phyloP scores from a whole-genome alignment of 2,888 invertebrate genomes.

The Eurytoma adleriae region DNA sequence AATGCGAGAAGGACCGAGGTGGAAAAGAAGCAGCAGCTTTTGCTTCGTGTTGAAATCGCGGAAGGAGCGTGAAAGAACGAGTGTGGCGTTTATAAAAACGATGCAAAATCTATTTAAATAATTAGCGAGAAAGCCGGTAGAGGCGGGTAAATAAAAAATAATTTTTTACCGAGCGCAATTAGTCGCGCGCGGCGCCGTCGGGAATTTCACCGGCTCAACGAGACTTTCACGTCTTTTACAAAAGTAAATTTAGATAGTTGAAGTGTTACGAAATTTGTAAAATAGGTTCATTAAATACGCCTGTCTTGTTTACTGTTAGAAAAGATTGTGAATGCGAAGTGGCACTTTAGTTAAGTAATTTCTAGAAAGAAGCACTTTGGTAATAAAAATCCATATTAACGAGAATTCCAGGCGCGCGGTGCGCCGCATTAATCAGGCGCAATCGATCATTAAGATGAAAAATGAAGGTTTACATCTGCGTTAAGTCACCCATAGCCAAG shows the following conservation, averaged over 20 bases:
- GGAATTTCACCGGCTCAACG: constrained; percentile 1
- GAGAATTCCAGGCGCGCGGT: too few relatives aligned
- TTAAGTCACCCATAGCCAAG: neutral
- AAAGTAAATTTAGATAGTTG: constrained; percentile 10
- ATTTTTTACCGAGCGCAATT: neutral
- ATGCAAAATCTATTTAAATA: neutral
- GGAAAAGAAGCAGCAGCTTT: neutral
- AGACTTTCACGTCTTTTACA: constrained; percentile 26
- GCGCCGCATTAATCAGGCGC: too few relatives aligned
- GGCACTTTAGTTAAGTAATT: constrained; percentile 12
- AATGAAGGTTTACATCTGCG: too few relatives aligned
- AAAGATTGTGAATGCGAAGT: constrained; percentile 32
- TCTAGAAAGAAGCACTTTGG: neutral
- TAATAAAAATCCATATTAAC: neutral
- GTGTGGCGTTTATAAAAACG: neutral
- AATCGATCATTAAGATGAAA: too few relatives aligned
- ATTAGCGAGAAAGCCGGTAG: neutral
- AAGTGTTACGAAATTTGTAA: constrained; percentile 30
- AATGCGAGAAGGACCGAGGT: constrained; percentile 13
- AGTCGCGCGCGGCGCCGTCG: neutral
- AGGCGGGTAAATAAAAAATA: neutral
- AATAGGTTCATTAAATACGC: constrained; percentile 41
- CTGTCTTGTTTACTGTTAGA: constrained; percentile 32
- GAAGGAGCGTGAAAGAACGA: neutral
- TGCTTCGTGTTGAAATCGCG: neutral